phyloP scores from a whole-genome alignment of 2,888 invertebrate genomes.

The Sesamia inferens region DNA sequence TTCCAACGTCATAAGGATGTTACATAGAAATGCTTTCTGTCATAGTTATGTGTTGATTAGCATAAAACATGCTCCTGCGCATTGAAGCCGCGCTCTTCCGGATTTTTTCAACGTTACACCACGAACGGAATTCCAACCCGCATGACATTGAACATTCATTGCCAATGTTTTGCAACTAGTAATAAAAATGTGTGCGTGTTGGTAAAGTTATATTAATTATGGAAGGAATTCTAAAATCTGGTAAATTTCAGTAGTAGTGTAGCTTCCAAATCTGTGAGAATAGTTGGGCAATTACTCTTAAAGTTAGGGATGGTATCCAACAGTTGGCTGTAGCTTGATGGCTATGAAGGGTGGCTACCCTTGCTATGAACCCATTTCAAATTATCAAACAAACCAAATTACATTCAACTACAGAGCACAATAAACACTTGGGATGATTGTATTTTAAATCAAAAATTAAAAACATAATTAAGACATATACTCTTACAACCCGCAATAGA shows the following conservation, averaged over 20 bases:
- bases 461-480: not conserved
- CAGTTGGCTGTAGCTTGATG: not conserved
- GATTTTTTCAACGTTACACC: slow-evolving; percentile 77
- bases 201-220: slow-evolving; percentile 12
- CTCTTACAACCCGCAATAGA: no score
- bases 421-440: not conserved
- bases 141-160: slow-evolving; percentile 74
- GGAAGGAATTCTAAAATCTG: not conserved
- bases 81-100: slow-evolving; percentile 75
- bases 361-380: not conserved
- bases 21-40: slow-evolving; percentile 88
- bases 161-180: slow-evolving; percentile 69
- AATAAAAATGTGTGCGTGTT: slow-evolving; percentile 57
- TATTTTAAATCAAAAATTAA: not conserved
- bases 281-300: not conserved
- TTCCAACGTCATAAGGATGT: slow-evolving; percentile 71
- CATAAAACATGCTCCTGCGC: slow-evolving; percentile 82
- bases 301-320: not conserved
- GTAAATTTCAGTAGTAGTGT: not conserved
- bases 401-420: not conserved
- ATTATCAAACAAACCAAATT: not conserved
- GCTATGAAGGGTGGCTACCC: not conserved
- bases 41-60: slow-evolving; percentile 78
- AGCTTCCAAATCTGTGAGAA: not conserved
- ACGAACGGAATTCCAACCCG: slow-evolving; percentile 75